Base-by-base conservation (phyloP, 2,888 invertebrate species). In the Clitarchus hookeri region DNA sequence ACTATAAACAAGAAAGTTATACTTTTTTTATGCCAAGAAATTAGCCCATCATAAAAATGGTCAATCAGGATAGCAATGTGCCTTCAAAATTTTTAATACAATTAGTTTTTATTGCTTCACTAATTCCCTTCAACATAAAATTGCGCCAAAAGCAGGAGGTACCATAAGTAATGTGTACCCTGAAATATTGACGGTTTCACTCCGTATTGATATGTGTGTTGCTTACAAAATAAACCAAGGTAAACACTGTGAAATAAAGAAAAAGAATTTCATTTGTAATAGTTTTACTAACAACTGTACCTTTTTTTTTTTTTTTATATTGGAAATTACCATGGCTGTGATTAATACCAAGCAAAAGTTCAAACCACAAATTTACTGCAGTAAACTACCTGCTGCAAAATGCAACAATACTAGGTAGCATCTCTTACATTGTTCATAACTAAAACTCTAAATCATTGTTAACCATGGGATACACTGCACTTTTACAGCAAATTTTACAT, bases 1-100 rank as follows among this genome's bases (percentile, higher is more conserved):
- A 27, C 44, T 26, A 82, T 82, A 82, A 82, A 27, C 26, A 82
- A 82, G 23, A 78, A 82, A 19, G 16, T 26, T 82, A 26, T 82
- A 19, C 23, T 82, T 79, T 79, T 27, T 27, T 36, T 36, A 36
- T 36, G 36, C 27, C 27, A 82, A 82, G 82, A 82, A 27, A 82
- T 82, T 82, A 82, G 44, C 82, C 26, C 82, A 82, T 23, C 27
- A 82, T 82, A 27, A 82, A 65, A 82, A 82, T 82, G 82, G 27
- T 82, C 36, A 82, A 82, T 27, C 82, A 82, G 82, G 82, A 44
- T 26, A 82, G 82, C 82, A 82, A 27, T 23, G 1, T 82, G 11
- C 82, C 78, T 78, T 78, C 78, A 6, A 78, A 19, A 12, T 25
- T 78, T 36, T 26, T 25, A 65, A n/a, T 65, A 65, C 65, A 65